Conservation (phyloP, 2,888 invertebrate species). For the Polymixis flavicincta region DNA sequence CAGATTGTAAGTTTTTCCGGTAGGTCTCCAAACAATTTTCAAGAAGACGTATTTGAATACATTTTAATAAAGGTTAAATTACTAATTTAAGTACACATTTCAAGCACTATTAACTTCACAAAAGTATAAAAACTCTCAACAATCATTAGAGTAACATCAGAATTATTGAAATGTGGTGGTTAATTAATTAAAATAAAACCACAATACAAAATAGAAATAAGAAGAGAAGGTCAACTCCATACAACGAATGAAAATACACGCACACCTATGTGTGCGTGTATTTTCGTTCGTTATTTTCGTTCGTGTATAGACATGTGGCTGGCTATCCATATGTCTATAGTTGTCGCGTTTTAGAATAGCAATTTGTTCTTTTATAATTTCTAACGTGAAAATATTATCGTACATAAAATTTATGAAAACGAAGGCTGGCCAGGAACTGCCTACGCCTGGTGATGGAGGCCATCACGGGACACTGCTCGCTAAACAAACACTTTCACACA, state of each 20-base stretch:
- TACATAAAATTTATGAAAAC: too few species aligned
- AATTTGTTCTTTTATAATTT: too few species aligned
- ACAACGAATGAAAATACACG: neutral
- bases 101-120: neutral
- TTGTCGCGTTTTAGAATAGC: too few species aligned
- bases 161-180: slow-evolving; percentile 24
- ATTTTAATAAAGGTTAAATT: neutral
- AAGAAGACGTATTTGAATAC: neutral
- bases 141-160: slow-evolving; percentile 17
- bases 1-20: neutral
- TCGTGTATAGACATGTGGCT: too few species aligned
- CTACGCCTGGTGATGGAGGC: too few species aligned
- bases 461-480: too few species aligned
- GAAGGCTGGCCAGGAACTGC: too few species aligned
- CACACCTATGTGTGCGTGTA: too few species aligned
- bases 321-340: neutral
- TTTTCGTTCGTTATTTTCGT: too few species aligned
- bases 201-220: neutral
- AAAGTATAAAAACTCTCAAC: neutral
- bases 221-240: neutral
- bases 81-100: neutral
- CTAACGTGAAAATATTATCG: too few species aligned
- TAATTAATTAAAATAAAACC: slow-evolving; percentile 23
- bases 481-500: too few species aligned
- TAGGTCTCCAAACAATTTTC: neutral